These are phyloP conservation scores for Rousettus leschenaultii DNA, from an alignment of 2,113 vertebrate genomes.

Conservation along the genomic window DNA sequence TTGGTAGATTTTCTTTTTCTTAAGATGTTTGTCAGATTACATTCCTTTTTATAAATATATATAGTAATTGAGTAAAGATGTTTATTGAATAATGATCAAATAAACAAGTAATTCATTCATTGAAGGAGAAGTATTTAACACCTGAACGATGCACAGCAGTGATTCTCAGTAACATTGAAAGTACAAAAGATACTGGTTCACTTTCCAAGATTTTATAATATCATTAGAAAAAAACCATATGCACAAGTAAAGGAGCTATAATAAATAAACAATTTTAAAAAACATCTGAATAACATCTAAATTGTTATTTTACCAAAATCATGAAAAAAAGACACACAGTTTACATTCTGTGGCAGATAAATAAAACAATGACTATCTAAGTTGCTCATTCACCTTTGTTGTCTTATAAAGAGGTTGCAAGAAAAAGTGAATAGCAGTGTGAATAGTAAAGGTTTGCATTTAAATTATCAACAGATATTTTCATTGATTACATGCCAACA, in stretches of 20 bases:
- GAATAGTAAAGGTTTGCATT: neutral
- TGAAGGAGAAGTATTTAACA: neutral
- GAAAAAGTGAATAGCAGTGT: neutral
- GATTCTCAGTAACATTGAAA: neutral
- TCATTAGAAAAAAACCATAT: neutral
- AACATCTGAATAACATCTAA: too few relatives aligned
- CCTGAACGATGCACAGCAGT: neutral
- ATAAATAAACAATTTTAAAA: neutral
- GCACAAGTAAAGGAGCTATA: neutral
- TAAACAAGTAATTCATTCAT: neutral
- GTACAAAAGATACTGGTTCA: neutral
- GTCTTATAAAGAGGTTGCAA: neutral
- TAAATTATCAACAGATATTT: slow-evolving; percentile 29
- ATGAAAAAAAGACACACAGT: neutral
- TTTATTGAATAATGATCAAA: neutral
- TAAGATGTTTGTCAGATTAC: neutral
- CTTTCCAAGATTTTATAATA: neutral
- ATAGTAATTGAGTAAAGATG: neutral
- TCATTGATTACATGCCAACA: neutral
- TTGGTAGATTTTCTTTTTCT: slow-evolving; percentile 13
- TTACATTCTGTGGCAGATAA: neutral
- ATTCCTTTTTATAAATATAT: neutral
- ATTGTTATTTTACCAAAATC: neutral
- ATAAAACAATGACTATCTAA: neutral
- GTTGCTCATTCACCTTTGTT: neutral